phyloP scores from a whole-genome alignment of 2,113 vertebrate genomes.

The Conger conger region DNA sequence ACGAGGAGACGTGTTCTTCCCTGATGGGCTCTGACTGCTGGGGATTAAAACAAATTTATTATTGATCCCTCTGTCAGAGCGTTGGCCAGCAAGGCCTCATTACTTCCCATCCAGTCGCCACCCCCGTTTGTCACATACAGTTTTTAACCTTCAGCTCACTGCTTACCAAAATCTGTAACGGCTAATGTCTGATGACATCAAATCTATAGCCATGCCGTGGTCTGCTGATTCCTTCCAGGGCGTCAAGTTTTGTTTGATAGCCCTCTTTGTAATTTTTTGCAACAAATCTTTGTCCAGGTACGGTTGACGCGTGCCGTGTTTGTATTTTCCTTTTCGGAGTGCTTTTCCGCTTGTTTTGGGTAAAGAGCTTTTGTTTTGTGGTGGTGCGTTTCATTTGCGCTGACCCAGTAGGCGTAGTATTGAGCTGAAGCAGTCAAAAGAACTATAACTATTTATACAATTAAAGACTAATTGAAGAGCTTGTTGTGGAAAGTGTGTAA shows the following conservation, averaged over 20 bases:
- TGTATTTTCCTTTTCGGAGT: background rate
- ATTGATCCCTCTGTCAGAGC: conserved; percentile 27
- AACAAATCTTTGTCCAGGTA: background rate
- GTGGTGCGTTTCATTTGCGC: background rate
- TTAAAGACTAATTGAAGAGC: too few species aligned
- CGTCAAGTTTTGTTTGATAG: background rate
- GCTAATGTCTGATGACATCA: conserved; percentile 30
- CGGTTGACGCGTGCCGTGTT: background rate
- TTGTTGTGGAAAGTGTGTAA: too few species aligned
- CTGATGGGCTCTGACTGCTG: conserved; percentile 14
- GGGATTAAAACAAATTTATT: conserved; percentile 32
- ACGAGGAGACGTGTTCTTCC: conserved; percentile 1
- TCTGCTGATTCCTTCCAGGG: conserved; percentile 22
- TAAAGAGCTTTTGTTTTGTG: background rate
- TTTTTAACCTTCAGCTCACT: conserved; percentile 29
- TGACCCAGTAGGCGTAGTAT: background rate
- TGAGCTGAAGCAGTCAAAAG: background rate
- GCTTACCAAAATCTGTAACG: conserved; percentile 33
- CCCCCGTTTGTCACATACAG: conserved; percentile 22
- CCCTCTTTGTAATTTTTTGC: background rate
- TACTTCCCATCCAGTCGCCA: conserved; percentile 8
- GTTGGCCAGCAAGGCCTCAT: conserved; percentile 19
- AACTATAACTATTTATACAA: too few species aligned
- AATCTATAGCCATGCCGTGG: conserved; percentile 29
- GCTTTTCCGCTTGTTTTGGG: background rate